Base-by-base conservation (phyloP, 2,113 vertebrate species). In the Sula dactylatra region DNA sequence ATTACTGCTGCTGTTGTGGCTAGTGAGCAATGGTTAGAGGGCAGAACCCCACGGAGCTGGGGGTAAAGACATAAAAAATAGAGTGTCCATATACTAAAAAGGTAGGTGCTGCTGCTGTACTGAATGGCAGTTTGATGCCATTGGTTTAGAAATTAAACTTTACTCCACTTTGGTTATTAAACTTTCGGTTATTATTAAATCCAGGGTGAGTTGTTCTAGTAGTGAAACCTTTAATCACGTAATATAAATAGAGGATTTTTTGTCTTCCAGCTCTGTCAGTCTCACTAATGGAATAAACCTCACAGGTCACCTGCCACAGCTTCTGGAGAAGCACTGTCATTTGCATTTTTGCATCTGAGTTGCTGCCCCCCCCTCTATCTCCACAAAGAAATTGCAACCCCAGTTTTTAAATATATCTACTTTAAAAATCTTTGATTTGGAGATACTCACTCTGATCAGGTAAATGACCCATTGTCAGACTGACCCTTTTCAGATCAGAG, bases 281-380 rank as follows among this genome's bases (percentile, higher is more conserved):
- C 17, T 87, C 66, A 76, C 16, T 76, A 27, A 26, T 36, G 29
- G 31, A 79, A 65, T 83, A 70, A 65, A 74, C 13, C 22, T 74
- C 61, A 19, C n/a, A 56, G 21, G 15, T 70, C 16, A 22, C 31
- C 36, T 94, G 36, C 34, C 61, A 38, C 7, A 20, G 25, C 21
- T 34, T 52, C 42, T 25, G 45, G n/a, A 66, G 31, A 73, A 90
- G 36, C 13, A 47, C 10, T 27, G 8, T 22, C 20, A 8, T 56
- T 56, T 42, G 29, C 10, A 7, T 24, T 82, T 86, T 82, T 89
- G 40, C 12, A 55, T 32, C 25, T 44, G 27, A 78, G 40, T 42
- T 64, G 4, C 29, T 64, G 9, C 3, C 13, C 13, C 8, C 3
- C 2, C n/a, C 21, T 32, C 31, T 16, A 2, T 25, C 8, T n/a